Conservation (phyloP, 2,888 invertebrate genomes). For the Mimumesa dahlbomi region DNA sequence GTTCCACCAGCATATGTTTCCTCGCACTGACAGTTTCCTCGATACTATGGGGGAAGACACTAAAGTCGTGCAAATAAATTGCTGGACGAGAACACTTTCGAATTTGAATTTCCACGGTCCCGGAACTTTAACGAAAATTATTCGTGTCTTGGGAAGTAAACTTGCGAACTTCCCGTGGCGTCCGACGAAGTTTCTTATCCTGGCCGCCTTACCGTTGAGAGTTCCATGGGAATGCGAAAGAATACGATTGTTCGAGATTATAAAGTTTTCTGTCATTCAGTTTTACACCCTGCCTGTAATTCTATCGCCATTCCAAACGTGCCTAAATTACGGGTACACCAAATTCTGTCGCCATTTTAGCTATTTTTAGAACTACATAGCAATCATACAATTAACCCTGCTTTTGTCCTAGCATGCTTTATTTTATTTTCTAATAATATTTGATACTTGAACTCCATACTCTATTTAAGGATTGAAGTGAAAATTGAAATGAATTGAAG, state of each 20-base stretch:
- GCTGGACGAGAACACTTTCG: conserved; percentile 11
- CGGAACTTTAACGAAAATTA: conserved; percentile 44
- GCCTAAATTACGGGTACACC: neutral
- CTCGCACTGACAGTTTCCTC: neutral
- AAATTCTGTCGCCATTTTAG: too few species aligned
- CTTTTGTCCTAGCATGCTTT: too few species aligned
- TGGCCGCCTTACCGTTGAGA: conserved; percentile 29
- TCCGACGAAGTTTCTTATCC: conserved; percentile 52
- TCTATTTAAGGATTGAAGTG: too few species aligned
- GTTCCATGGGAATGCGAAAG: conserved; percentile 28
- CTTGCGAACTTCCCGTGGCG: conserved; percentile 50
- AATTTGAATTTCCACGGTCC: conserved; percentile 54
- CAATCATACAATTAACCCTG: too few species aligned
- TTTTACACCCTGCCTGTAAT: conserved; percentile 5
- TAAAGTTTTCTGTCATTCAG: neutral
- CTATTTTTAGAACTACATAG: too few species aligned
- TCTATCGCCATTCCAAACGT: neutral
- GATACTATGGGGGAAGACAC: neutral
- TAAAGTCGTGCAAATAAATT: conserved; percentile 27
- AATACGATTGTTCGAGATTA: conserved; percentile 40
- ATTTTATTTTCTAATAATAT: too few species aligned
- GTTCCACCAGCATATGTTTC: neutral
- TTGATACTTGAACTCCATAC: too few species aligned
- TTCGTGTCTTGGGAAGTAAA: conserved; percentile 50
- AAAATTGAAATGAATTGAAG: too few species aligned